Evolutionary conservation across 2,797 vertebrate species (phyloP), one percentile per base, ranked within the genome.

Genomic region (Malurus splendens): DNA sequence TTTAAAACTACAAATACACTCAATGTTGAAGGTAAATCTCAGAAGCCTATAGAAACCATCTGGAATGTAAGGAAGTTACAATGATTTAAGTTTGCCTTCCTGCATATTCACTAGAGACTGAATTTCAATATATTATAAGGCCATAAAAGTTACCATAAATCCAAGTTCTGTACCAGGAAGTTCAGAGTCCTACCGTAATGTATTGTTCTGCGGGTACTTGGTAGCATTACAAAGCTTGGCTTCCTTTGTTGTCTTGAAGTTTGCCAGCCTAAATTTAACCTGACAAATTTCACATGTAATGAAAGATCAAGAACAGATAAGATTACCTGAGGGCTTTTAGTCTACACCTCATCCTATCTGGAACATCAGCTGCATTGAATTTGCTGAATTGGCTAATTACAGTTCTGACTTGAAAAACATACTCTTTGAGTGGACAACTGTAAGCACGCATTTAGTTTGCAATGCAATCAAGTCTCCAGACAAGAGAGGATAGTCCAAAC

Each of bases 41-140:
- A 89, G 82, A 90, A 86, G 33, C 36, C 80, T 62, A 81, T 25
- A 86, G 76, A 89, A 93, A 92, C 80, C 73, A 82, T 82, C 57
- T 90, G 90, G 86, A 92, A 85, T 87, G 79, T 65, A 90, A 80
- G 47, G 65, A 91, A 89, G 66, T 87, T 79, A 75, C 2, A n/a
- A 90, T 91, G 92, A 94, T 92, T 93, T 93, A 95, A 89, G 65
- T 92, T 91, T 94, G 84, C 61, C 84, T 92, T 94, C 94, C 91
- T 93, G 90, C n/a, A 68, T 92, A 93, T 80, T 87, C 94, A 82
- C 93, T 87, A 51, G 94, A 90, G 93, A 85, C 72, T 74, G 55
- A 87, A 95, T 86, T 85, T 86, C 78, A 92, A 92, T 94, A 87
- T 84, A 93, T 92, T 87, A 56, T 60, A 80, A 81, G 27, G 75